Base-by-base conservation (phyloP, 2,797 vertebrate genomes). In the Catostomus latipinnis region DNA sequence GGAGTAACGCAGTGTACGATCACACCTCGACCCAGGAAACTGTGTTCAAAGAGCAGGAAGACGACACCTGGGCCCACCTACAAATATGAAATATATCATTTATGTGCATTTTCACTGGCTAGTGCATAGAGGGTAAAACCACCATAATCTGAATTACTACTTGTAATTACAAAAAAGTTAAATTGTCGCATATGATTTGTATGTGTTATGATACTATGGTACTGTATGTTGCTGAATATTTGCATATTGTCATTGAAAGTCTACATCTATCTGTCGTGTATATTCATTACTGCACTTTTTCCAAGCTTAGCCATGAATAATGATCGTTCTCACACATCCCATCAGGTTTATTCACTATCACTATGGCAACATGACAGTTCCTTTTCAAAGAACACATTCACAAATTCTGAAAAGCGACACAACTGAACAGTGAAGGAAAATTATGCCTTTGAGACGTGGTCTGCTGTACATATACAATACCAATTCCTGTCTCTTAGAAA, bases 21-120 rank as follows among this genome's bases (percentile, higher is more conserved):
- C 1, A 96, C 74, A 6, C 95, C 95, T 0, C 43, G 86, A 8
- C 96, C 96, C 84, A 96, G 76, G 85, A 95, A 94, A 1, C 82
- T 65, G 3, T 95, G 94, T 8, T 94, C 66, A 22, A 96, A 93
- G 16, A 73, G 57, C 78, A 96, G 83, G 66, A 93, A 95, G 67
- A 96, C 95, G 49, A 97, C 34, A 0, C 94, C 95, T 1, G 95
- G 95, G 10, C 95, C 96, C 13, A 96, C 91, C 95, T 96, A 88
- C 34, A 60, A 75, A 87, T 53, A 34, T 34, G 4, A 62, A 46
- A 71, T 9, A 76, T 63, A n/a, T 16, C 0, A 56, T 65, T 45
- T 43, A 22, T 5, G 11, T 46, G 8, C 1, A 11, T 22, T 43
- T 74, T 18, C 10, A 10, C 18, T 11, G 7, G n/a, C n/a, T 8